Evolutionary conservation across 2,797 vertebrate genomes (phyloP), one percentile per base, ranked within the genome.

Genomic region (Aythya fuligula): DNA sequence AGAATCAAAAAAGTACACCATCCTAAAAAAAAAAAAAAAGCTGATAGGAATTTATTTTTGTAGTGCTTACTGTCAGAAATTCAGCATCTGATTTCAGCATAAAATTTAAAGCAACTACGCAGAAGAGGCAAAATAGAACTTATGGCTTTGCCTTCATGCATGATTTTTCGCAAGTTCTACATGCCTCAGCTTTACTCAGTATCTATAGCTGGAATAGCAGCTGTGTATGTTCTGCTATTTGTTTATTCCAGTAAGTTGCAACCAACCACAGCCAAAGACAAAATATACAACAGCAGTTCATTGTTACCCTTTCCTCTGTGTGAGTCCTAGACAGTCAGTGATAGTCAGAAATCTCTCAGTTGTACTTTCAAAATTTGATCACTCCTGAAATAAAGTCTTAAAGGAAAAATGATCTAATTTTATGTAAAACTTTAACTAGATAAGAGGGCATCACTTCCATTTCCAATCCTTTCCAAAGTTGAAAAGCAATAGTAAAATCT

Each of bases 101-200:
- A 90, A 95, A 90, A 90, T 81, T 58, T 67, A 84, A 86, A 91
- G 60, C 36, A 80, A 38, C 30, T 94, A n/a, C 57, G 34, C 34
- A 79, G 47, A 67, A 83, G 51, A 94, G 18, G 32, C 18, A 78
- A 78, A 85, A 51, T 51, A 51, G 49, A 51, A 51, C 49, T 36
- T 62, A 57, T 61, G 67, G 53, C 39, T 20, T 5, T 7, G 36
- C 4, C 34, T 93, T 89, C 1, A 11, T 25, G 54, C 24, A 62
- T 20, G 32, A 47, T 30, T 47, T 58, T 47, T 30, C 34, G 15
- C 13, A 34, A 57, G 60, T 38, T 79, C 41, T 38, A 43, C 2
- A 16, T 38, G 47, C 28, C 17, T 39, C 65, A 58, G 32, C 24
- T 43, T 36, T 20, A 45, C 38, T 56, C 34, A 41, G 2, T 72